A percentile compares a stretch with the other conserved stretches of the same genome.
Conservation (phyloP, 2,888 invertebrate genomes). For the Scelioninae gen. 2 region DNA sequence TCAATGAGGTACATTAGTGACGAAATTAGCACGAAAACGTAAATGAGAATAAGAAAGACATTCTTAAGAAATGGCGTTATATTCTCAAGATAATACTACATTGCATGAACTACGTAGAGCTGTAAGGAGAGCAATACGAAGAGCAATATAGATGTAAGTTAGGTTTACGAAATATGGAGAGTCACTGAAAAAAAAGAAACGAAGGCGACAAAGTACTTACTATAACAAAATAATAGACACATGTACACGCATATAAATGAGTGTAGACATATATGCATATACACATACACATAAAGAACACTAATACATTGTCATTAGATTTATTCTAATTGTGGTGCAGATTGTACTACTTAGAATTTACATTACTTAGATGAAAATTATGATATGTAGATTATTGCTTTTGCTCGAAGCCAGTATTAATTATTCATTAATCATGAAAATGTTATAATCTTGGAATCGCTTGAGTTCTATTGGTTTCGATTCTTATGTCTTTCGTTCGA, state of each 20-base stretch:
- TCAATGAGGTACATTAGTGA: conserved; percentile 33
- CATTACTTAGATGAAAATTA: conserved; percentile 70
- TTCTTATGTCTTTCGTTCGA: conserved; percentile 24
- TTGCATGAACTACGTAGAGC: conserved; percentile 73
- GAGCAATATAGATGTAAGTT: conserved; percentile 72
- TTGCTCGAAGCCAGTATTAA: conserved; percentile 42
- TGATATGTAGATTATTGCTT: conserved; percentile 68
- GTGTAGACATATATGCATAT: conserved; percentile 17
- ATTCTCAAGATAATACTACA: conserved; percentile 63
- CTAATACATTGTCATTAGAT: conserved; percentile 66
- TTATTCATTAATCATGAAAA: conserved; percentile 34
- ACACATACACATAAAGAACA: conserved; percentile 44
- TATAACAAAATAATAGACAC: conserved; percentile 25
- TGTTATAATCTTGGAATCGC: background rate
- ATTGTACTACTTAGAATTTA: conserved; percentile 72
- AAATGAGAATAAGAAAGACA: conserved; percentile 7
- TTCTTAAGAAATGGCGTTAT: conserved; percentile 8
- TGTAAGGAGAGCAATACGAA: conserved; percentile 74
- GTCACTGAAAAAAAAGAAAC: conserved; percentile 39
- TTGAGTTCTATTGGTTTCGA: background rate
- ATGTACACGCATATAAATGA: conserved; percentile 22
- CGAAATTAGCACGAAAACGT: conserved; percentile 9
- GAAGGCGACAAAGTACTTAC: conserved; percentile 53
- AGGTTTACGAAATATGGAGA: conserved; percentile 49
- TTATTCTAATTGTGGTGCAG: conserved; percentile 73